Evolutionary conservation across 2,797 vertebrate genomes (phyloP).

Genomic region (Ceyx erithaca): DNA sequence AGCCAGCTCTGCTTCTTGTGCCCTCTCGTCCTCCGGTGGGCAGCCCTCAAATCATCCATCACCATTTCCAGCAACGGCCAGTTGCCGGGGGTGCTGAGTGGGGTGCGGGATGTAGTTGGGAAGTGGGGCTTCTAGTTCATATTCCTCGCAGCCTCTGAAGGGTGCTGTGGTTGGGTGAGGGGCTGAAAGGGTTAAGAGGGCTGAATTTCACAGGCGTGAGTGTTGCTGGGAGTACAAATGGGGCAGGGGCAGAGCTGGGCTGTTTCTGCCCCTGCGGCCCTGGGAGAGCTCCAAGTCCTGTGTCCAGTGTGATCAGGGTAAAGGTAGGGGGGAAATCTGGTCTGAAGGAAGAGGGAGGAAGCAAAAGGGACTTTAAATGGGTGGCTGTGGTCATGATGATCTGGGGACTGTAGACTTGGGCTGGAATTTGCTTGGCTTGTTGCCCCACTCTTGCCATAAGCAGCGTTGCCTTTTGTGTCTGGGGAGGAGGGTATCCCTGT

Average conservation of each 20-base stretch:
- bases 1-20: not conserved
- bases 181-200: not conserved
- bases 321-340: not conserved
- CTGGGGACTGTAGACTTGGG: not conserved
- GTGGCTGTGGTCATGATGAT: too few relatives aligned
- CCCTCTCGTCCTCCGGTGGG: not conserved
- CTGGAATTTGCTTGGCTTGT: not conserved
- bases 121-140: not conserved
- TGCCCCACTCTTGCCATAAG: accelerated
- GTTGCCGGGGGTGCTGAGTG: not conserved
- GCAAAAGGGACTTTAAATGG: not conserved
- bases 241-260: not conserved
- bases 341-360: not conserved
- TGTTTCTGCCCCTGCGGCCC: accelerated
- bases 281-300: too few relatives aligned
- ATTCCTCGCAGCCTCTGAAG: not conserved
- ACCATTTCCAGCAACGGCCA: not conserved
- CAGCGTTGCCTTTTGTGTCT: not conserved
- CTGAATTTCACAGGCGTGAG: not conserved
- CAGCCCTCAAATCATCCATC: not conserved
- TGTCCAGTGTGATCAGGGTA: accelerated
- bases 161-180: not conserved
- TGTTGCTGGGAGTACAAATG: not conserved
- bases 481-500: not conserved
- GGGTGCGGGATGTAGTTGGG: not conserved